These are phyloP conservation scores for Lucilia cuprina DNA, from an alignment of 1,140 invertebrate species.

Conservation along the genomic window DNA sequence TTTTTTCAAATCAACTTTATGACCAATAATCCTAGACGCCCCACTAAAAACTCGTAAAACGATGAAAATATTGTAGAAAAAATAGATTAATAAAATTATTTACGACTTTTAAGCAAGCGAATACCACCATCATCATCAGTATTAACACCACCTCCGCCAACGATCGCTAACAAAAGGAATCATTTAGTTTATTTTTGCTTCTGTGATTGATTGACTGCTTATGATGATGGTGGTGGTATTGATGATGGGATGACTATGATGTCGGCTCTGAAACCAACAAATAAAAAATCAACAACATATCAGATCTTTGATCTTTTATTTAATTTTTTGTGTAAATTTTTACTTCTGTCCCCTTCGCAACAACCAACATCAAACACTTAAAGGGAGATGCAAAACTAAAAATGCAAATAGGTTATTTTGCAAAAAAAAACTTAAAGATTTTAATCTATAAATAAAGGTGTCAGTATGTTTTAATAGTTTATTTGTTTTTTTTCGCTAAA, in stretches of 20 bases:
- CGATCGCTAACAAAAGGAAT: no score
- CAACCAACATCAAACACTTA: neutral
- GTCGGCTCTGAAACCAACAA: conserved; percentile 3
- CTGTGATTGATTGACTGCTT: neutral
- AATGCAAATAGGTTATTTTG: neutral
- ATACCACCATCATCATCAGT: neutral
- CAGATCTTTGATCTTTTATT: conserved; percentile 1
- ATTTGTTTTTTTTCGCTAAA: neutral
- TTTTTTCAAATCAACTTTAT: neutral
- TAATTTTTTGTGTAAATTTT: neutral
- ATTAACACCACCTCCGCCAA: neutral
- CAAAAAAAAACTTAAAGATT: neutral
- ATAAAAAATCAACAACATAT: neutral
- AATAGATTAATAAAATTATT: neutral
- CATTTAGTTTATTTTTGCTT: no score
- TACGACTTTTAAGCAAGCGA: neutral
- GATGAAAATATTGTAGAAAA: neutral
- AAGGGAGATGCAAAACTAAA: neutral
- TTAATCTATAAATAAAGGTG: conserved; percentile 1
- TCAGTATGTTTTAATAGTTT: conserved; percentile 8
- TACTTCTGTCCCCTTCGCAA: neutral
- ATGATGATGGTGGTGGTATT: neutral
- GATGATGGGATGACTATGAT: neutral
- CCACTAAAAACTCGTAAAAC: neutral
- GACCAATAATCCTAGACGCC: neutral